Evolutionary conservation across 2,888 invertebrate genomes (phyloP).

Genomic region (Clanis bilineata): DNA sequence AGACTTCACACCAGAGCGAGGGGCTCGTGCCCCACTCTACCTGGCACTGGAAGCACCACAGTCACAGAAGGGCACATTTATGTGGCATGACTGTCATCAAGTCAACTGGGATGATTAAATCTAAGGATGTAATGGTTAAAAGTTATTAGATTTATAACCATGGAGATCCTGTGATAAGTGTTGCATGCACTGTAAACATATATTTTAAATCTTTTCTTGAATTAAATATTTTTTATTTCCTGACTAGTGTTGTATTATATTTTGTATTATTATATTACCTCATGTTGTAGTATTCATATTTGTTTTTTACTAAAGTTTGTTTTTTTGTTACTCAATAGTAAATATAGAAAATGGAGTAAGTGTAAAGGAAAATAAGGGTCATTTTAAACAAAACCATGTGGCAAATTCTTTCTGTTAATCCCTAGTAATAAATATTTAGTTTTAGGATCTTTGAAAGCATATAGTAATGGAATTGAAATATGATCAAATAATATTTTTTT

Average conservation of each 20-base stretch:
- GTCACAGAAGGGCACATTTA: conserved; percentile 69
- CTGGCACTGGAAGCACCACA: conserved; percentile 73
- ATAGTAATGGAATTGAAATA: too few species aligned
- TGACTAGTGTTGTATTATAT: not conserved
- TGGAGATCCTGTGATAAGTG: conserved; percentile 78
- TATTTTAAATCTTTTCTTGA: conserved; percentile 68
- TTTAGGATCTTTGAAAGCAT: too few species aligned
- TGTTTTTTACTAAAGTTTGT: too few species aligned
- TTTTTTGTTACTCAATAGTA: too few species aligned
- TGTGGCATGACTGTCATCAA: conserved; percentile 77
- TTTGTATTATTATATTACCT: too few species aligned
- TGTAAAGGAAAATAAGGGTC: too few species aligned
- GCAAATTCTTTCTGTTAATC: too few species aligned
- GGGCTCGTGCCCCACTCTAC: conserved; percentile 69
- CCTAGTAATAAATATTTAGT: too few species aligned
- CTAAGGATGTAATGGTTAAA: conserved; percentile 44
- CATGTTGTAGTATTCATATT: too few species aligned
- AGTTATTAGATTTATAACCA: conserved; percentile 56
- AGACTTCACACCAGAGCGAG: conserved; percentile 71
- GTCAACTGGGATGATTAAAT: conserved; percentile 77
- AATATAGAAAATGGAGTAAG: too few species aligned
- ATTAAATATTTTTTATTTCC: conserved; percentile 50
- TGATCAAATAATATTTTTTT: too few species aligned
- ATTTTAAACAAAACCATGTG: too few species aligned
- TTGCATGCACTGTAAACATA: conserved; percentile 72